Evolutionary conservation across 2,888 invertebrate species (phyloP).

Genomic region (Nemapogon koenigi): DNA sequence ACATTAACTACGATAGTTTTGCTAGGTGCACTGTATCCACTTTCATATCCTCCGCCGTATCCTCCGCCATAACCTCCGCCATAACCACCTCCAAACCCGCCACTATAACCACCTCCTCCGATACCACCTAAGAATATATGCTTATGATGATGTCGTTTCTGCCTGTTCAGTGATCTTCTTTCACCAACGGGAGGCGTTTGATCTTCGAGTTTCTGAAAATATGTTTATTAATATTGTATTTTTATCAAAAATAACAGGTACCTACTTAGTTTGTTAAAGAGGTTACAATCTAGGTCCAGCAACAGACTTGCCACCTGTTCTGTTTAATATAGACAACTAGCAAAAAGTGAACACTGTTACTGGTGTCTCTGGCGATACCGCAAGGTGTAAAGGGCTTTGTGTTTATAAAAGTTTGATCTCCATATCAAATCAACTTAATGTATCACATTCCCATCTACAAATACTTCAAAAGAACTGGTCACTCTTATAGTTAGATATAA

Average conservation of each 20-base stretch:
- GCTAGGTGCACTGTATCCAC: constrained; percentile 9
- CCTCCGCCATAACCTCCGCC: constrained; percentile 19
- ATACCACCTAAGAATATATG: constrained; percentile 25
- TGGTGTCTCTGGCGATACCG: no score
- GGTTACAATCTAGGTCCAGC: no score
- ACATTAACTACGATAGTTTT: constrained; percentile 15
- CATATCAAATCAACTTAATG: background rate
- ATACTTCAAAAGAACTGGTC: background rate
- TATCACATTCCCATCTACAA: background rate
- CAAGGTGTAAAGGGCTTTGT: no score
- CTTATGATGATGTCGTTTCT: constrained; percentile 30
- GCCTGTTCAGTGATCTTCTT: constrained; percentile 24
- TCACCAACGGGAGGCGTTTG: constrained; percentile 24
- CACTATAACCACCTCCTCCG: constrained; percentile 23
- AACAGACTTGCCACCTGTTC: no score
- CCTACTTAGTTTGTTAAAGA: no score
- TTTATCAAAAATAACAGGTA: no score
- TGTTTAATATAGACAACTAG: no score
- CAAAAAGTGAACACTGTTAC: no score
- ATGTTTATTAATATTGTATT: background rate
- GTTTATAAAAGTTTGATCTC: no score
- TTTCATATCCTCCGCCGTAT: constrained; percentile 18
- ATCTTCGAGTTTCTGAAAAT: constrained; percentile 45
- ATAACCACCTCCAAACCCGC: constrained; percentile 22
- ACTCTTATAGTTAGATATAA: background rate